Conservation (phyloP, 2,113 vertebrate species). For the Phycodurus eques region DNA sequence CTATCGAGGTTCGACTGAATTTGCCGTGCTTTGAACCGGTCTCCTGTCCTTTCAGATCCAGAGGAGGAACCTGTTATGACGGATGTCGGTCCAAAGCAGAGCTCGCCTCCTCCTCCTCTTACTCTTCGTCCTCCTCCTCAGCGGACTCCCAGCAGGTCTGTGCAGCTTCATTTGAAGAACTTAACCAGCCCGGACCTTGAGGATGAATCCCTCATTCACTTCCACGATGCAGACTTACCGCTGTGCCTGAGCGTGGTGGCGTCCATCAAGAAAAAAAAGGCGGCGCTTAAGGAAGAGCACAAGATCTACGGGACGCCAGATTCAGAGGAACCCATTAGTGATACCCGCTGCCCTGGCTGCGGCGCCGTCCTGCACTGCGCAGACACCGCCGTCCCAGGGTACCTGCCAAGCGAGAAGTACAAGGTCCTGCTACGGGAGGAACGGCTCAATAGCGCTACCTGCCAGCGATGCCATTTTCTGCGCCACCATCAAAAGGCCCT, state of each 20-base stretch:
- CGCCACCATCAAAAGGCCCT: conserved; percentile 75
- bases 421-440: conserved; percentile 47
- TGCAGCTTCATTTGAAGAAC: conserved; percentile 44
- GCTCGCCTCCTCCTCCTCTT: neutral
- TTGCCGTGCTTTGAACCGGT: neutral
- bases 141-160: conserved; percentile 19
- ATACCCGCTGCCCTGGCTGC: conserved; percentile 79
- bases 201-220: conserved; percentile 51
- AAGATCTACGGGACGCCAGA: conserved; percentile 66
- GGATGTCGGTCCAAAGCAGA: too few relatives aligned
- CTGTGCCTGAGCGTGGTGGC: conserved; percentile 15
- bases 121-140: neutral
- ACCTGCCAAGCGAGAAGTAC: conserved; percentile 81
- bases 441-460: conserved; percentile 58
- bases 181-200: conserved; percentile 1
- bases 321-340: conserved; percentile 57
- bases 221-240: conserved; percentile 63
- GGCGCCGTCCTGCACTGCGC: conserved; percentile 83
- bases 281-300: conserved; percentile 21
- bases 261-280: conserved; percentile 25
- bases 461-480: conserved; percentile 84
- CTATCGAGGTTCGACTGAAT: neutral
- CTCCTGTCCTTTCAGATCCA: conserved; percentile 23
- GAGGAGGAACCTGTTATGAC: conserved; percentile 5
- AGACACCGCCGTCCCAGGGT: conserved; percentile 70